phyloP scores from a whole-genome alignment of 2,888 invertebrate genomes.

The Apodemia zela region DNA sequence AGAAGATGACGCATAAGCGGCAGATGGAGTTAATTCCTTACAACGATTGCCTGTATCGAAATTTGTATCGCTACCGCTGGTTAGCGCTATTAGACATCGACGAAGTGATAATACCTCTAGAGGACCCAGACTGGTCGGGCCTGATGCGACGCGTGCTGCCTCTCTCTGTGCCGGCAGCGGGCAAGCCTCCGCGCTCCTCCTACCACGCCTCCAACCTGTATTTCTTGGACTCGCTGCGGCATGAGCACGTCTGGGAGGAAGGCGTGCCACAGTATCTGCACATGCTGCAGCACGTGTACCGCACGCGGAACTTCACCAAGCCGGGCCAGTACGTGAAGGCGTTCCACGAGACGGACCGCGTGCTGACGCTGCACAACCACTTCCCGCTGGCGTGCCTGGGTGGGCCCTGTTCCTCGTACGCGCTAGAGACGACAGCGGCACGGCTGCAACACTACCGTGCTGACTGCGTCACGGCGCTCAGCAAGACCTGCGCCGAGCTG shows the following conservation, averaged over 20 bases:
- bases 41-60: conserved; percentile 96
- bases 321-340: conserved; percentile 96
- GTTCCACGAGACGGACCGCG: conserved; percentile 95
- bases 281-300: conserved; percentile 95
- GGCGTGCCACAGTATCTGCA: conserved; percentile 93
- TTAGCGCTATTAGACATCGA: conserved; percentile 96
- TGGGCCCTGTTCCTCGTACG: conserved; percentile 90
- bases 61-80: conserved; percentile 93
- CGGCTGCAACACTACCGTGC: conserved; percentile 96
- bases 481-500: conserved; percentile 91
- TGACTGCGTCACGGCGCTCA: conserved; percentile 93
- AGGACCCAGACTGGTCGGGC: conserved; percentile 86
- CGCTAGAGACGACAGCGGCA: conserved; percentile 90
- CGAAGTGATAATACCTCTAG: conserved; percentile 95
- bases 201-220: conserved; percentile 96
- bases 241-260: conserved; percentile 88
- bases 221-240: conserved; percentile 92
- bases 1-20: conserved; percentile 95
- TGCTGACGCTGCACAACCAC: conserved; percentile 94
- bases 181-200: conserved; percentile 83
- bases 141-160: conserved; percentile 87
- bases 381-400: conserved; percentile 94
- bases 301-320: conserved; percentile 94
- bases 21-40: conserved; percentile 97
- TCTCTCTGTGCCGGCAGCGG: conserved; percentile 79